Evolutionary conservation across 2,888 invertebrate species (phyloP), one percentile per base, ranked within the genome.

Genomic region (Psylliodes chrysocephalus): DNA sequence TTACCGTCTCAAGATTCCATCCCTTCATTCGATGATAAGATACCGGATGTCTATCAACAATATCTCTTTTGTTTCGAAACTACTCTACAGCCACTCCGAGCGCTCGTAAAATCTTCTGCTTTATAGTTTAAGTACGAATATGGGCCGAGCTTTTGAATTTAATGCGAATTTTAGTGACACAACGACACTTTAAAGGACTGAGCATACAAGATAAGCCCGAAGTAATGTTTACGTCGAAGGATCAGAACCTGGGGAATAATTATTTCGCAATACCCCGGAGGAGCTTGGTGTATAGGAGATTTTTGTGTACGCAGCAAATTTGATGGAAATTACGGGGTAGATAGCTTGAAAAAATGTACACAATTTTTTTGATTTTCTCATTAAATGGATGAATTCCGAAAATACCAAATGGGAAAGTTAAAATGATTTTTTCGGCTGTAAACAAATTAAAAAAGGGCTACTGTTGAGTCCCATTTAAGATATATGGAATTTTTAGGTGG

Each of bases 181-280:
- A 62, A 47, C 46, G 67, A 54, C 64, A 59, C 38, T 62, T 61
- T 55, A 62, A 61, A 62, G 52, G 69, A 67, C 69, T 72, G 71
- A 64, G 59, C 65, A 63, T 63, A 70, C 68, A 67, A 68, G 71
- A 72, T 72, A 72, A 72, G 70, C 71, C 64, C 51, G 52, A 63
- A 68, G 68, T 72, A 64, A 69, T 67, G 65, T 69, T 67, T 59
- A 40, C 18, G 35, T 59, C 47, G 7, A 35, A 49, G 49, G 67
- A 71, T 66, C 65, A 40, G 67, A 67, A 66, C 62, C 66, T 60
- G 59, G 60, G 64, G 49, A 46, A 46, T 59, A 70, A 66, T 66
- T 49, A 65, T 57, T 54, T 54, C 25, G 18, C 22, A 14, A 52
- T 35, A 38, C 35, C n/a, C n/a, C n/a, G 47, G 12, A 47, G 44